Conservation (phyloP, 2,797 vertebrate species). For the Acipenser transmontanus region DNA sequence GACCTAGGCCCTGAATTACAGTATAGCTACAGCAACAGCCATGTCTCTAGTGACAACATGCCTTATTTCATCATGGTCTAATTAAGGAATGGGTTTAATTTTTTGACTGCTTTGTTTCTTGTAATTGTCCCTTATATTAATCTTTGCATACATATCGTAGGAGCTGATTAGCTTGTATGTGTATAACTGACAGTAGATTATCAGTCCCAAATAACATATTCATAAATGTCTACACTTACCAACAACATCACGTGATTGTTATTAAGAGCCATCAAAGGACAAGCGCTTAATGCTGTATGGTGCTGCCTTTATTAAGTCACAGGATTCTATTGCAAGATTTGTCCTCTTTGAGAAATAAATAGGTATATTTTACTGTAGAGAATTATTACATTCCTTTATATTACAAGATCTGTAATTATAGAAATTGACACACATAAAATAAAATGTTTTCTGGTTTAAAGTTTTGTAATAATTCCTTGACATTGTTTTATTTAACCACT, state of each 20-base stretch:
- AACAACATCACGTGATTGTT: slow-evolving; percentile 2
- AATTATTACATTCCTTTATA: slow-evolving; percentile 22
- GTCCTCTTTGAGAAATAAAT: slow-evolving; percentile 17
- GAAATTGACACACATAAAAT: slow-evolving; percentile 19
- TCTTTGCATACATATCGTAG: background rate
- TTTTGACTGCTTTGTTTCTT: too few relatives aligned
- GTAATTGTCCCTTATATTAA: too few relatives aligned
- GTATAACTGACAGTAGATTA: background rate
- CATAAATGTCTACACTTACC: slow-evolving; percentile 2
- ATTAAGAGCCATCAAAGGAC: slow-evolving; percentile 5
- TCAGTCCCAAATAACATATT: background rate
- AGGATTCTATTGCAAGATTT: slow-evolving; percentile 10
- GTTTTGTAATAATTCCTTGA: too few relatives aligned
- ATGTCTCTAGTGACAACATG: too few relatives aligned
- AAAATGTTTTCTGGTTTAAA: too few relatives aligned
- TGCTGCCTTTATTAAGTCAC: slow-evolving; percentile 13
- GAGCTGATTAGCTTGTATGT: background rate
- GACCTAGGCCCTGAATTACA: too few relatives aligned
- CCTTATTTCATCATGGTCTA: too few relatives aligned
- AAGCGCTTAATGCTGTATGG: slow-evolving; percentile 15
- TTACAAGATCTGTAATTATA: slow-evolving; percentile 34
- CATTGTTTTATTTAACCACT: too few relatives aligned
- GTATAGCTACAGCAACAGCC: too few relatives aligned
- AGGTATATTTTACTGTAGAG: slow-evolving; percentile 17
- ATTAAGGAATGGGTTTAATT: too few relatives aligned